Evolutionary conservation across 2,888 invertebrate genomes (phyloP).

Genomic region (Hecatera dysodea): DNA sequence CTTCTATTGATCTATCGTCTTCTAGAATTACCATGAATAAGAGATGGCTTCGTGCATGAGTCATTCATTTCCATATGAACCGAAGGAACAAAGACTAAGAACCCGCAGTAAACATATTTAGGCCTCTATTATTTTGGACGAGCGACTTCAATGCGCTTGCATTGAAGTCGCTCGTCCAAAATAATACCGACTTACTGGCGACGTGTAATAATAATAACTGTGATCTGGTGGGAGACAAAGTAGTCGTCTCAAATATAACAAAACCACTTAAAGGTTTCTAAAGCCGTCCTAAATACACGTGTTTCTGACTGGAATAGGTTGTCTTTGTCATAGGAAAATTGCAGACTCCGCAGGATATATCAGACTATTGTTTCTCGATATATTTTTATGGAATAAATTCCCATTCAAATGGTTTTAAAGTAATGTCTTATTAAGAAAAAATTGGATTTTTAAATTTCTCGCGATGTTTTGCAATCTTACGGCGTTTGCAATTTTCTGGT

Average conservation of each 20-base stretch:
- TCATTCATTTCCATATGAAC: conserved; percentile 33
- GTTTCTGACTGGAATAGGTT: not conserved
- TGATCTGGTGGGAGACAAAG: conserved; percentile 39
- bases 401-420: no score
- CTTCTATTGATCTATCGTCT: not conserved
- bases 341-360: no score
- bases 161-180: no score
- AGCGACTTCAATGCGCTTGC: conserved; percentile 41
- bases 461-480: no score
- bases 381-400: no score
- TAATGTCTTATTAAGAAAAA: no score
- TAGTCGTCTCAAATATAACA: conserved; percentile 34
- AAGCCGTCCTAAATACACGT: conserved; percentile 10
- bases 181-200: conserved; percentile 48
- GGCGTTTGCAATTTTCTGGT: no score
- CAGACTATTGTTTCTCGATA: no score
- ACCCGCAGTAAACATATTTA: conserved; percentile 48
- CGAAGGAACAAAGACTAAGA: conserved; percentile 41
- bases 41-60: conserved; percentile 14
- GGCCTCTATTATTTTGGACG: conserved; percentile 37
- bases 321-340: no score
- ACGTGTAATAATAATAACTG: conserved; percentile 55
- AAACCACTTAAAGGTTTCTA: conserved; percentile 18
- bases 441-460: no score
- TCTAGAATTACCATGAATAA: conserved; percentile 19